These are phyloP conservation scores for Monopis laevigella DNA, from an alignment of 2,888 invertebrate genomes.

Conservation along the genomic window DNA sequence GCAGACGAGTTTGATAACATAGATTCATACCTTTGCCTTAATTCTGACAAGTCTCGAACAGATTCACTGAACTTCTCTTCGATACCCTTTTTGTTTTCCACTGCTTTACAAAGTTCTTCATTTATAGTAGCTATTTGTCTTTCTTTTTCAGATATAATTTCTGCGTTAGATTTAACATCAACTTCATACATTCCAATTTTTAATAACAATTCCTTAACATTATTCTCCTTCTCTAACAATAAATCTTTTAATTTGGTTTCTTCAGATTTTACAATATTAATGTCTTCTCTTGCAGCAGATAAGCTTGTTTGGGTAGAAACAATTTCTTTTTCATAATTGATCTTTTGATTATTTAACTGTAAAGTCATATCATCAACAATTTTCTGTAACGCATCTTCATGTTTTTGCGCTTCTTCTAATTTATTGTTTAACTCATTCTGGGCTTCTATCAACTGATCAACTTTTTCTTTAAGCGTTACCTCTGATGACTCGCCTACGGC, in stretches of 20 bases:
- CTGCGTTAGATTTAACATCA: constrained; percentile 54
- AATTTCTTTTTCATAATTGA: constrained; percentile 45
- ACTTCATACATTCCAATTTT: constrained; percentile 55
- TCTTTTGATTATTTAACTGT: constrained; percentile 51
- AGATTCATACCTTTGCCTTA: constrained; percentile 52
- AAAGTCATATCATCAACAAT: constrained; percentile 49
- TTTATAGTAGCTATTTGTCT: constrained; percentile 47
- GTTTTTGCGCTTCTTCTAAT: constrained; percentile 53
- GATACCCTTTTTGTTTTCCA: constrained; percentile 49
- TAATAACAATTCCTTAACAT: constrained; percentile 43
- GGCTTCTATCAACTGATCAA: constrained; percentile 55
- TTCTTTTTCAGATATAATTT: constrained; percentile 55
- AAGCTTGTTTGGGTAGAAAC: constrained; percentile 39
- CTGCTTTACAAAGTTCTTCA: constrained; percentile 42
- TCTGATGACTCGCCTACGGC: constrained; percentile 52
- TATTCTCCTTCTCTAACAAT: constrained; percentile 45
- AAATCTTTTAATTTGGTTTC: constrained; percentile 31
- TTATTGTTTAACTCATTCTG: constrained; percentile 58
- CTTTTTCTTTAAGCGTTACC: constrained; percentile 56
- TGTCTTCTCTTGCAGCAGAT: constrained; percentile 30
- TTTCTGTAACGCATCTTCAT: constrained; percentile 58
- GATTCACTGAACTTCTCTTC: constrained; percentile 55
- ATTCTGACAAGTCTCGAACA: constrained; percentile 36
- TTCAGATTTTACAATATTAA: constrained; percentile 36
- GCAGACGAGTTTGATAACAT: constrained; percentile 47